Evolutionary conservation across 2,113 vertebrate genomes (phyloP), one percentile per base, ranked within the genome.

Genomic region (Campylorhamphus procurvoides): DNA sequence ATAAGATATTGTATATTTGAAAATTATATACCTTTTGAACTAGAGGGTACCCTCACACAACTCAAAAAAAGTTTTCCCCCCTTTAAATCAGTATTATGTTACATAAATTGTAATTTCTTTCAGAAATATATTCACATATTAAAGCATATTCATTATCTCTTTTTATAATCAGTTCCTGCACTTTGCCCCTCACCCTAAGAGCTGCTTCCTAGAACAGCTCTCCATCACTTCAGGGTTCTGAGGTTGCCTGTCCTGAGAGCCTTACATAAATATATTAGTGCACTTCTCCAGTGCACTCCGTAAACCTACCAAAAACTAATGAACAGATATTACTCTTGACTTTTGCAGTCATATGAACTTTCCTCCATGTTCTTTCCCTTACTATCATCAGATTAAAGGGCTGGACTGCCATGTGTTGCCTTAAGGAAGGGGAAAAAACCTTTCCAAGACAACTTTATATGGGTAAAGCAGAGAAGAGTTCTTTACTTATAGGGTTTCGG

Each of bases 11-110:
- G 13, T n/a, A 16, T 39, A 14, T 64, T 28, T 77, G 47, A 67
- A 89, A 79, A 53, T 8, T 14, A 1, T 0, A 0, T 31, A 31
- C 53, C 53, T 84, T 64, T 73, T 66, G 10, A 77, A 64, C 46
- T 64, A 55, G 47, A 63, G 20, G 17, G 31, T 79, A 58, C 5
- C 1, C 29, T 7, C 6, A 25, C 2, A 33, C 7, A 27, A 25
- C 25, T 27, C 35, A 47, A 31, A 47, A 25, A 59, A 22, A 17
- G 0, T 0, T 6, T 25, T 52, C 17, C 2, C 3, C 20, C 3
- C 29, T 27, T 4, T 5, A 49, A 47, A 9, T 56, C 20, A 66
- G 9, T 62, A 78, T 53, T 31, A 79, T 11, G 7, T 27, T 39
- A 49, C 14, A 66, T 12, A 71, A 81, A 56, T 0, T 20, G 37